phyloP scores from a whole-genome alignment of 1,140 invertebrate species.

The Zeugodacus cucurbitae region DNA sequence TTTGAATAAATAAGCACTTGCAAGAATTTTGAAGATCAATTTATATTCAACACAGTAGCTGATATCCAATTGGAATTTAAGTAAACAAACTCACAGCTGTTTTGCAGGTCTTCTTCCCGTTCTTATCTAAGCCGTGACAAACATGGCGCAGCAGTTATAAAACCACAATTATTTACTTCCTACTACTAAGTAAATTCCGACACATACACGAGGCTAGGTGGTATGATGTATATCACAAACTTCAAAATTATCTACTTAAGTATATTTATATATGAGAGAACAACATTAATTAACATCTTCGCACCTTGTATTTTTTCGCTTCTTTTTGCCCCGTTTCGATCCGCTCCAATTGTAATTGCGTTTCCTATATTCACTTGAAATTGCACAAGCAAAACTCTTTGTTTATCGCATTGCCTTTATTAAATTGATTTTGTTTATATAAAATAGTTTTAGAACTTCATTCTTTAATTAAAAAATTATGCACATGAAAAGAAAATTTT shows the following conservation, averaged over 20 bases:
- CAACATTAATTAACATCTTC: constrained; percentile 17
- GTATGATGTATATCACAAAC: background rate
- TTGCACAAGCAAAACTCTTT: background rate
- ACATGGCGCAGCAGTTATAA: constrained; percentile 12
- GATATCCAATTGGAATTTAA: background rate
- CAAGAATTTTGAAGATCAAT: background rate
- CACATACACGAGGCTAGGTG: background rate
- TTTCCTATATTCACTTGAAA: background rate
- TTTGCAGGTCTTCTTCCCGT: background rate
- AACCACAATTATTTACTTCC: background rate
- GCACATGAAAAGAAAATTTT: background rate
- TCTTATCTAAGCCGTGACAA: background rate
- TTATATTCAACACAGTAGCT: background rate
- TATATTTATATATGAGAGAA: background rate
- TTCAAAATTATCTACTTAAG: background rate
- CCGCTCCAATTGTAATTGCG: background rate
- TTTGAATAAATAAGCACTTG: background rate
- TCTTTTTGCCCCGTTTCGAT: background rate
- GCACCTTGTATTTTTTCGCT: constrained; percentile 12
- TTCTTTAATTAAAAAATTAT: background rate
- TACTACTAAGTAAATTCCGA: background rate
- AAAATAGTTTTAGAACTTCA: background rate
- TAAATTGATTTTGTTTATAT: background rate
- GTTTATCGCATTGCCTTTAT: background rate
- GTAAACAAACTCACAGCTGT: constrained; percentile 31